Conservation (phyloP, 1,140 invertebrate species). For the Drosophila bocki region DNA sequence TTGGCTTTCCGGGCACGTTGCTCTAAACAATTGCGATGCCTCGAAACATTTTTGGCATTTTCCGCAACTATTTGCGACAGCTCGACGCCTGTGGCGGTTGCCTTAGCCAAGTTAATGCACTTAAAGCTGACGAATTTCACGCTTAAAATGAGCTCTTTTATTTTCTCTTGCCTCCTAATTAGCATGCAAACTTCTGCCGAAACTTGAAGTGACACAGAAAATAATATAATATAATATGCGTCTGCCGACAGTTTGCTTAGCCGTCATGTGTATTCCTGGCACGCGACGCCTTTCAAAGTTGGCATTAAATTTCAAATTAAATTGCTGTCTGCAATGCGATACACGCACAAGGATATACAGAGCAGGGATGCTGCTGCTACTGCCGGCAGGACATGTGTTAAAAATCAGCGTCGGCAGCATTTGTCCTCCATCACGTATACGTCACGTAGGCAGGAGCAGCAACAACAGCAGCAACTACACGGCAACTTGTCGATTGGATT, state of each 20-base stretch:
- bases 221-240: slow-evolving; percentile 24
- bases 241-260: slow-evolving; percentile 22
- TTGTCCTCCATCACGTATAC: slow-evolving; percentile 77
- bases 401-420: slow-evolving; percentile 73
- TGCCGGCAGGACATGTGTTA: slow-evolving; percentile 50
- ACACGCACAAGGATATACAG: slow-evolving; percentile 25
- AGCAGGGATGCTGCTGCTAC: slow-evolving; percentile 13
- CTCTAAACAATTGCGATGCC: slow-evolving; percentile 42
- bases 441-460: slow-evolving; percentile 47
- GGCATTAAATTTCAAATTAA: slow-evolving; percentile 82
- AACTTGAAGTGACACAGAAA: background rate
- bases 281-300: slow-evolving; percentile 75
- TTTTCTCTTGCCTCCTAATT: slow-evolving; percentile 50
- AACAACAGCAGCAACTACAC: slow-evolving; percentile 22
- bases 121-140: slow-evolving; percentile 73
- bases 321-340: slow-evolving; percentile 80
- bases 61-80: slow-evolving; percentile 71
- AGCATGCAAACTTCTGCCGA: slow-evolving; percentile 47
- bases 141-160: slow-evolving; percentile 30
- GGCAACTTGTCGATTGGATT: slow-evolving; percentile 70
- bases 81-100: slow-evolving; percentile 38
- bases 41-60: slow-evolving; percentile 49
- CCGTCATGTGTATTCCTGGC: slow-evolving; percentile 64
- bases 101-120: slow-evolving; percentile 42
- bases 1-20: slow-evolving; percentile 47